Evolutionary conservation across 2,113 vertebrate genomes (phyloP).

Genomic region (Epinephelus moara): DNA sequence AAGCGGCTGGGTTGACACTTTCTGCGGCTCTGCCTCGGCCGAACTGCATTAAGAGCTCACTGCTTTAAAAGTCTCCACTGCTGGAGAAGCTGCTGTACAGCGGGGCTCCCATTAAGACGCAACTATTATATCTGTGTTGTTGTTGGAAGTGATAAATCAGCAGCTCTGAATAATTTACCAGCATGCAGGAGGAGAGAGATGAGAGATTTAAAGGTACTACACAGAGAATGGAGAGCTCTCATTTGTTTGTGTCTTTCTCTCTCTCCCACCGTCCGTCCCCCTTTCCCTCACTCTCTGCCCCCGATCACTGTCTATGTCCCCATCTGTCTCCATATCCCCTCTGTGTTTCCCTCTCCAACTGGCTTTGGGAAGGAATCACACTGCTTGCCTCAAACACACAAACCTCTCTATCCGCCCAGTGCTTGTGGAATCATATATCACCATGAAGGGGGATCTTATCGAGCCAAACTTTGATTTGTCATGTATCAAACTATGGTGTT

Average conservation of each 20-base stretch:
- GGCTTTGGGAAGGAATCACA: constrained; percentile 18
- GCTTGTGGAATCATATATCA: constrained; percentile 24
- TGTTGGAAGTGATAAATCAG: constrained; percentile 79
- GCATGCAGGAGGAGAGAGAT: constrained; percentile 38
- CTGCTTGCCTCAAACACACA: background rate
- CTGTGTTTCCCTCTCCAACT: constrained; percentile 3
- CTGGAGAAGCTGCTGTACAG: constrained; percentile 37
- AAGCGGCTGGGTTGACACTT: background rate
- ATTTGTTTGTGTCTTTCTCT: constrained; percentile 30
- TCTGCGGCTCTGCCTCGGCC: constrained; percentile 10
- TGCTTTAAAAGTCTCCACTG: constrained; percentile 49
- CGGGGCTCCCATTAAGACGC: constrained; percentile 63
- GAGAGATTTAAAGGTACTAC: constrained; percentile 66
- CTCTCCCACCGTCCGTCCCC: background rate
- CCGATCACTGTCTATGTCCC: constrained; percentile 2
- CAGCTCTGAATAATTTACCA: constrained; percentile 80
- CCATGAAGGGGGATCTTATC: constrained; percentile 21
- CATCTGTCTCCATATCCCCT: constrained; percentile 19
- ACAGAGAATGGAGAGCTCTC: constrained; percentile 44
- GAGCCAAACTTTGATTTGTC: constrained; percentile 27
- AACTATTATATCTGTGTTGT: constrained; percentile 67
- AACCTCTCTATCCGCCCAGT: background rate
- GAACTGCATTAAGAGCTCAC: constrained; percentile 37
- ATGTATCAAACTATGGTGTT: constrained; percentile 14
- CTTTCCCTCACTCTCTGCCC: background rate